phyloP scores from a whole-genome alignment of 2,797 vertebrate genomes.

The Lacerta viridis region DNA sequence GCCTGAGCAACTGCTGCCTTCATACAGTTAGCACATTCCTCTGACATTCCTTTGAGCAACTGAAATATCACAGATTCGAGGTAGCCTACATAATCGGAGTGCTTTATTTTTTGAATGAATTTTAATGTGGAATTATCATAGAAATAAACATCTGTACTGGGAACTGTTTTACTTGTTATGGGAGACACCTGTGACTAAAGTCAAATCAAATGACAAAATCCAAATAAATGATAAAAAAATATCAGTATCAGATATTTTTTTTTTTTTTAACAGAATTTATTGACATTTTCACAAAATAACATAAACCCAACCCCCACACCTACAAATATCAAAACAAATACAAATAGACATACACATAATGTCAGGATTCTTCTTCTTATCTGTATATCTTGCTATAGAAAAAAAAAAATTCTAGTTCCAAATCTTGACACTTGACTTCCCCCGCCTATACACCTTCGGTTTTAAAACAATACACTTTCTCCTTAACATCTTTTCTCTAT shows the following conservation, averaged over 20 bases:
- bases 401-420: no score
- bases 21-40: slow-evolving; percentile 74
- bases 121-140: slow-evolving; percentile 53
- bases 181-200: not conserved
- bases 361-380: no score
- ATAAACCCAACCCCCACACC: no score
- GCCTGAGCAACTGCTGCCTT: slow-evolving; percentile 76
- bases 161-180: slow-evolving; percentile 37
- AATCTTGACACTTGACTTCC: no score
- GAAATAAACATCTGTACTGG: slow-evolving; percentile 28
- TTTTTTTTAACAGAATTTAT: no score
- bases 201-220: slow-evolving; percentile 18
- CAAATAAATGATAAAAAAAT: not conserved
- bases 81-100: slow-evolving; percentile 58
- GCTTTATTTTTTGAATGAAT: slow-evolving; percentile 65
- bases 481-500: no score
- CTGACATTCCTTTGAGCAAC: slow-evolving; percentile 82
- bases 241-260: not conserved
- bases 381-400: no score
- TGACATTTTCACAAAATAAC: no score
- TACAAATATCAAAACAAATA: no score
- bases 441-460: no score
- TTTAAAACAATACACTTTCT: no score
- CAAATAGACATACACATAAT: no score
- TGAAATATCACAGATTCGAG: slow-evolving; percentile 74